Percentiles rank a stretch among this genome's conserved stretches.
These are phyloP conservation scores for Cyclophora albipunctata DNA, from an alignment of 2,888 invertebrate species.

Conservation along the genomic window DNA sequence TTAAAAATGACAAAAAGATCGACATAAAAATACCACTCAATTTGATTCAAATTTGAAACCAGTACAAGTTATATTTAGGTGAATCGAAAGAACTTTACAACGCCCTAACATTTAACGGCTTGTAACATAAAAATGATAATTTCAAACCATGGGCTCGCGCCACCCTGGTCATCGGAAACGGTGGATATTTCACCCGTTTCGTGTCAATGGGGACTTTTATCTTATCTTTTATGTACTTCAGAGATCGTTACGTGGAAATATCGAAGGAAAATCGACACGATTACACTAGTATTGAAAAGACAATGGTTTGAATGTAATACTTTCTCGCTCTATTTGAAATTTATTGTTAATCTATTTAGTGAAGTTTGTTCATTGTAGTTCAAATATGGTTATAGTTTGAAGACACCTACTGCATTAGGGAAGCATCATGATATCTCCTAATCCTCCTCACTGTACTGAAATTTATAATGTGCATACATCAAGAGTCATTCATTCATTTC, in stretches of 20 bases:
- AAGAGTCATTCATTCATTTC: too few relatives aligned
- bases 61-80: slow-evolving; percentile 16
- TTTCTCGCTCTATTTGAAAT: too few relatives aligned
- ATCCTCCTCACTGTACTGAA: too few relatives aligned
- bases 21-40: too few relatives aligned
- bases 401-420: too few relatives aligned
- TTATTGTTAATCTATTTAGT: too few relatives aligned
- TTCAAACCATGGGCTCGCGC: slow-evolving; percentile 32
- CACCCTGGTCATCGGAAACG: slow-evolving; percentile 27
- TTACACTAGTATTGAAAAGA: slow-evolving; percentile 16
- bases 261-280: slow-evolving; percentile 16
- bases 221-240: slow-evolving; percentile 30
- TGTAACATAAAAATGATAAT: slow-evolving; percentile 31
- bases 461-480: too few relatives aligned
- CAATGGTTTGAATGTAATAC: neutral
- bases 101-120: slow-evolving; percentile 24
- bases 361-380: too few relatives aligned
- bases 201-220: slow-evolving; percentile 25
- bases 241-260: slow-evolving; percentile 26
- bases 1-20: too few relatives aligned
- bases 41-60: slow-evolving; percentile 2
- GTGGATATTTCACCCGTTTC: slow-evolving; percentile 10
- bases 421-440: too few relatives aligned
- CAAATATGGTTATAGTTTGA: too few relatives aligned
- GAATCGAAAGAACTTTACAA: slow-evolving; percentile 20